A percentile compares a stretch with the other conserved stretches of the same genome.
phyloP scores from a whole-genome alignment of 2,888 invertebrate genomes.

The Baccha elongata region DNA sequence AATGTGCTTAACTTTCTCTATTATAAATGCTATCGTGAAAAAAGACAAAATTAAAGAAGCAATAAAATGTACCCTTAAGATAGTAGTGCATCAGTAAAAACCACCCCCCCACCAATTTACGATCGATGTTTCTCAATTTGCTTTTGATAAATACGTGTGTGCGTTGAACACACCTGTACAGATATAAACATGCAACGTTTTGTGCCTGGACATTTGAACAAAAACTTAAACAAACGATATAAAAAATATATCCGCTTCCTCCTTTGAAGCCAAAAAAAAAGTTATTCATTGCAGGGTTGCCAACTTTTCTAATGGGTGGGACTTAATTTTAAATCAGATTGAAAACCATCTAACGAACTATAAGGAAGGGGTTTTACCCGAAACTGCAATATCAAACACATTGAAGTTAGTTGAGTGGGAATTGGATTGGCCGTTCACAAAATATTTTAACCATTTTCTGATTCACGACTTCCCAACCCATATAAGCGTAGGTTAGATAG shows the following conservation, averaged over 20 bases:
- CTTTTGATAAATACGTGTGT: slow-evolving; percentile 25
- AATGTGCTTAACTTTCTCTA: slow-evolving; percentile 19
- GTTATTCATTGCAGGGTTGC: no score
- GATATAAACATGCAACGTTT: slow-evolving; percentile 16
- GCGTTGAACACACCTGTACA: slow-evolving; percentile 20
- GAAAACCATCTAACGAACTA: no score
- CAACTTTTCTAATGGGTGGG: no score
- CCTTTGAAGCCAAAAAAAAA: slow-evolving; percentile 42
- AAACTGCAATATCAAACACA: no score
- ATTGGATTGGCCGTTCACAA: no score
- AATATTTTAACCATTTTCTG: no score
- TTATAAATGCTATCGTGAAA: slow-evolving; percentile 9
- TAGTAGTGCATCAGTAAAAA: slow-evolving; percentile 9
- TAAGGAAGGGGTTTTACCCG: no score
- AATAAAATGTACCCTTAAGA: slow-evolving; percentile 17
- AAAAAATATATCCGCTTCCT: slow-evolving; percentile 63
- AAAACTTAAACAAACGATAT: slow-evolving; percentile 48
- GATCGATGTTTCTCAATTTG: slow-evolving; percentile 50
- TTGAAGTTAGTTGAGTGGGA: no score
- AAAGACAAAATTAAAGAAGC: slow-evolving; percentile 40
- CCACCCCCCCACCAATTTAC: slow-evolving; percentile 2
- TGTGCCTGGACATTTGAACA: slow-evolving; percentile 52
- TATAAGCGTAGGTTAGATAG: no score
- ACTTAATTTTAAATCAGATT: no score
- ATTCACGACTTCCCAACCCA: no score